Conservation (phyloP, 2,888 invertebrate genomes). For the Xestia c-nigrum region DNA sequence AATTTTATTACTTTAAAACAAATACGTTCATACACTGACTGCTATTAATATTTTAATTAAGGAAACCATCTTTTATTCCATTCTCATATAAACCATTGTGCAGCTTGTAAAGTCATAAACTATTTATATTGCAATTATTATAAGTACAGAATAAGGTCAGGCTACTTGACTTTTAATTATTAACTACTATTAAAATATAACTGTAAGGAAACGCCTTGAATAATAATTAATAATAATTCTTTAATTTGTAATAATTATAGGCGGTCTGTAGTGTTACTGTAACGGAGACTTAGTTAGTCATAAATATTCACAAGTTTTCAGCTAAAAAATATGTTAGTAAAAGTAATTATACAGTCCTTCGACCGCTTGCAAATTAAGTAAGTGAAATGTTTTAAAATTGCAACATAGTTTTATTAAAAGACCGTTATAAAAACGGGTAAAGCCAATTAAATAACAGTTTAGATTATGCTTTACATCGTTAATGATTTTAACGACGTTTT, state of each 20-base stretch:
- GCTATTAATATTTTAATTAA: slow-evolving; percentile 66
- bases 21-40: slow-evolving; percentile 28
- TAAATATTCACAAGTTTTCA: slow-evolving; percentile 53
- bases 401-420: slow-evolving; percentile 32
- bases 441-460: slow-evolving; percentile 26
- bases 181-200: slow-evolving; percentile 80
- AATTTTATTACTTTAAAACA: slow-evolving; percentile 41
- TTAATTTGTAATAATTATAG: slow-evolving; percentile 75
- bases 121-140: slow-evolving; percentile 72
- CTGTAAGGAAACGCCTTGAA: slow-evolving; percentile 81
- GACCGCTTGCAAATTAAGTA: slow-evolving; percentile 7
- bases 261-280: slow-evolving; percentile 36
- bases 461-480: slow-evolving; percentile 10
- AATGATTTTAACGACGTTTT: slow-evolving; percentile 3
- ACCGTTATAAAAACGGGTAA: slow-evolving; percentile 4
- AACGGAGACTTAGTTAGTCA: slow-evolving; percentile 43
- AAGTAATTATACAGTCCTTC: slow-evolving; percentile 26
- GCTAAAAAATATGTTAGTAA: slow-evolving; percentile 35
- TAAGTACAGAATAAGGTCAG: slow-evolving; percentile 74
- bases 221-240: slow-evolving; percentile 55
- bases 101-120: slow-evolving; percentile 67
- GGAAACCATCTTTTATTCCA: slow-evolving; percentile 68
- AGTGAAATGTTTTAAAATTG: slow-evolving; percentile 47
- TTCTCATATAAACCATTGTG: slow-evolving; percentile 58
- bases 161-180: slow-evolving; percentile 78